Percentiles rank a stretch among this genome's conserved stretches.
These are phyloP conservation scores for Hypsopygia costalis DNA, from an alignment of 2,888 invertebrate genomes.

Conservation along the genomic window DNA sequence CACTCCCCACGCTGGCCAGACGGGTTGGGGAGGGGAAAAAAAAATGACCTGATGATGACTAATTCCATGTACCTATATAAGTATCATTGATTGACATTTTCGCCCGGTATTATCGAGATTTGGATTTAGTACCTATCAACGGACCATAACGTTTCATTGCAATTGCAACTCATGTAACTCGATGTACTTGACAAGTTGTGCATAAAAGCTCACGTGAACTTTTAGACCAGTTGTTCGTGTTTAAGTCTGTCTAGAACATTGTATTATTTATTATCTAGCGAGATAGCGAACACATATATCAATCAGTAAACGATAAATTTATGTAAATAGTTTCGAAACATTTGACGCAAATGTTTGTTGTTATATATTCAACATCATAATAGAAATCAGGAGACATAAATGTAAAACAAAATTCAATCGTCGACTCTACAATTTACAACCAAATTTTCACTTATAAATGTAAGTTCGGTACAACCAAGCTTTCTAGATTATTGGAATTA, in stretches of 20 bases:
- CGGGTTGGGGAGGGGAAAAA: too few relatives aligned
- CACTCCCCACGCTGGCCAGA: too few relatives aligned
- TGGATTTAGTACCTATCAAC: neutral
- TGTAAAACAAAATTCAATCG: too few relatives aligned
- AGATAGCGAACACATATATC: neutral
- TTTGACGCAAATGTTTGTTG: conserved; percentile 5
- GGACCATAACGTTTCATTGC: conserved; percentile 30
- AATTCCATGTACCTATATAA: too few relatives aligned
- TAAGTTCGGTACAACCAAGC: neutral
- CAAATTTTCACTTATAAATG: too few relatives aligned
- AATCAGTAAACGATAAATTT: conserved; percentile 1
- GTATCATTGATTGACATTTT: neutral
- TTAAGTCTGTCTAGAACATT: neutral
- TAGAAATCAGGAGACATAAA: too few relatives aligned
- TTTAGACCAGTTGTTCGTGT: conserved; percentile 4
- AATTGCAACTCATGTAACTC: neutral
- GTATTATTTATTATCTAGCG: neutral
- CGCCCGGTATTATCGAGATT: neutral
- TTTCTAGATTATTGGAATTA: neutral
- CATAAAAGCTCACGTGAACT: conserved; percentile 36
- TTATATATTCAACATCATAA: too few relatives aligned
- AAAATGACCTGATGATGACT: too few relatives aligned
- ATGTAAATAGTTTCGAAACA: conserved; percentile 1
- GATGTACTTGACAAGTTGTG: conserved; percentile 46
- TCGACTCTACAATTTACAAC: too few relatives aligned